Evolutionary conservation across 2,797 vertebrate species (phyloP).

Genomic region (Triplophysa yarkandensis): DNA sequence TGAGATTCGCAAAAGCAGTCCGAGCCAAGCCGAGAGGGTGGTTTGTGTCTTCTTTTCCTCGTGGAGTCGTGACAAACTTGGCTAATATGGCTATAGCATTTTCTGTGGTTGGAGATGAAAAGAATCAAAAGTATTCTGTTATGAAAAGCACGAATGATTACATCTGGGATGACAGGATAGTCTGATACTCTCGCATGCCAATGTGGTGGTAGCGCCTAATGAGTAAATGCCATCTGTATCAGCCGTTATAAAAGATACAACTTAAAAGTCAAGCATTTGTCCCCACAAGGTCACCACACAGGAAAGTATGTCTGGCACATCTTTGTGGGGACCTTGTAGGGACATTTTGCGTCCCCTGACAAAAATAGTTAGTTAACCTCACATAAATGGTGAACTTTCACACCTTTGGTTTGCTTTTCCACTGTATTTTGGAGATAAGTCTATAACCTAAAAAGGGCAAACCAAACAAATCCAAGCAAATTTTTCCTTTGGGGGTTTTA

Average conservation of each 20-base stretch:
- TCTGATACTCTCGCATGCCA: neutral
- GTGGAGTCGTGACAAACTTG: slow-evolving; percentile 28
- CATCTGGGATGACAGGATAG: slow-evolving; percentile 26
- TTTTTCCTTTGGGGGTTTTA: too few relatives aligned
- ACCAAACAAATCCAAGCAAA: too few relatives aligned
- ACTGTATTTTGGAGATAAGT: too few relatives aligned
- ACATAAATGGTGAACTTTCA: too few relatives aligned
- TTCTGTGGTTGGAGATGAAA: slow-evolving; percentile 15
- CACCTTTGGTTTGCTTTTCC: too few relatives aligned
- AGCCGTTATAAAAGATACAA: slow-evolving; percentile 25
- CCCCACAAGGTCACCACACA: too few relatives aligned
- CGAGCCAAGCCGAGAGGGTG: neutral
- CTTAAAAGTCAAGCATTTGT: slow-evolving; percentile 22
- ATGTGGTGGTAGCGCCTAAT: slow-evolving; percentile 22
- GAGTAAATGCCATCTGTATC: slow-evolving; percentile 36
- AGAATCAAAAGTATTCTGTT: slow-evolving; percentile 17
- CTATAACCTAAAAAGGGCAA: too few relatives aligned
- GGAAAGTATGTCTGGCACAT: too few relatives aligned
- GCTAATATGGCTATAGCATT: slow-evolving; percentile 7
- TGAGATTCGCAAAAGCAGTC: slow-evolving; percentile 26
- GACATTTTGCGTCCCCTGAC: too few relatives aligned
- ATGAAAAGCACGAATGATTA: slow-evolving; percentile 7
- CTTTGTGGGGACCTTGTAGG: too few relatives aligned
- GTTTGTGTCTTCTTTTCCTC: slow-evolving; percentile 27
- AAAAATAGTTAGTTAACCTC: too few relatives aligned